A percentile compares a stretch with the other conserved stretches of the same genome.
phyloP scores from a whole-genome alignment of 2,113 vertebrate species.

The Drymodes brunneopygia region DNA sequence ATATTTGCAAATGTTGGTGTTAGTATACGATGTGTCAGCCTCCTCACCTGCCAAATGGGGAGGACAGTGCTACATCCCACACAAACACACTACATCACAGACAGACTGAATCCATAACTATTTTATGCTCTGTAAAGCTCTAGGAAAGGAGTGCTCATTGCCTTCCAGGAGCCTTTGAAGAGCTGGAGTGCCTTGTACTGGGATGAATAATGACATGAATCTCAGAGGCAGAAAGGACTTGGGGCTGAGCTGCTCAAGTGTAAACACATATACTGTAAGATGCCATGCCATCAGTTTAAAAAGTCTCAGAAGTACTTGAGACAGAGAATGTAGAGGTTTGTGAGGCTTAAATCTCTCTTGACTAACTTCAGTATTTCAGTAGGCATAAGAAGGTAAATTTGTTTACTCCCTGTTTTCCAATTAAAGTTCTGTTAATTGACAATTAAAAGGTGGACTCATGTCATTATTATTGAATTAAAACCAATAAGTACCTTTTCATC shows the following conservation, averaged over 20 bases:
- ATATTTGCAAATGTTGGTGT: constrained; percentile 58
- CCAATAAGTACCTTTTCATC: not conserved
- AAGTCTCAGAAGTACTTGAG: not conserved
- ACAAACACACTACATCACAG: not conserved
- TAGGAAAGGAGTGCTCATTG: not conserved
- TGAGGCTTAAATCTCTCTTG: not conserved
- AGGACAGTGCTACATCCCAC: constrained; percentile 38
- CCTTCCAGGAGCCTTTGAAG: not conserved
- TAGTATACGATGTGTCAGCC: constrained; percentile 6
- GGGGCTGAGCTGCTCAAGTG: not conserved
- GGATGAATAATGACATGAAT: not conserved
- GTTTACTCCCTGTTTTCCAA: not conserved
- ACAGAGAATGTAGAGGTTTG: not conserved
- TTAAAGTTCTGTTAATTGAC: not conserved
- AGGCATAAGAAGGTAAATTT: not conserved
- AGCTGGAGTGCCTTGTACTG: not conserved
- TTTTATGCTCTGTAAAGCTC: not conserved
- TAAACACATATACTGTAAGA: not conserved
- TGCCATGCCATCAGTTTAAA: not conserved
- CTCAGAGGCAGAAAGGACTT: not conserved
- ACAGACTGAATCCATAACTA: not conserved
- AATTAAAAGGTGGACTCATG: not conserved
- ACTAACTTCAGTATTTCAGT: not conserved
- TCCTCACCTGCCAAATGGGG: constrained; percentile 41
- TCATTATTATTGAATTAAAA: not conserved